A percentile compares a stretch with the other conserved stretches of the same genome.
phyloP scores from a whole-genome alignment of 1,140 invertebrate species.

The Penaeus japonicus region DNA sequence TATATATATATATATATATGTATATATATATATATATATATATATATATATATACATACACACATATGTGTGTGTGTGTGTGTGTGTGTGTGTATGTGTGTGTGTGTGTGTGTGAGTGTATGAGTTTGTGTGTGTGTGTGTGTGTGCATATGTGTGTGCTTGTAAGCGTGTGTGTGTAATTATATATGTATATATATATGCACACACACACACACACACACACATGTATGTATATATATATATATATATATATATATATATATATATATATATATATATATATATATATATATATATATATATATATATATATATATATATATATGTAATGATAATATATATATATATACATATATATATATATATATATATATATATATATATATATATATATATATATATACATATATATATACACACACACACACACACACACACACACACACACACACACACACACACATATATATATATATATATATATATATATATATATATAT shows the following conservation, averaged over 20 bases:
- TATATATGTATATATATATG: neutral
- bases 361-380: neutral
- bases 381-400: neutral
- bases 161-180: neutral
- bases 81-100: neutral
- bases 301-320: neutral
- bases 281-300: neutral
- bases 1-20: no score
- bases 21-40: no score
- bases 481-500: constrained; percentile 6
- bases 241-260: neutral
- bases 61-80: no score
- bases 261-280: neutral
- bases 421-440: neutral
- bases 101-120: neutral
- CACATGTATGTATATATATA: neutral
- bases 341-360: neutral
- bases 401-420: neutral
- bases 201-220: neutral
- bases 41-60: constrained; percentile 4
- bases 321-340: neutral
- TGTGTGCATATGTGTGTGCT: neutral
- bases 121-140: neutral
- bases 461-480: neutral
- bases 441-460: neutral